Percentiles rank a stretch among this genome's conserved stretches.
These are phyloP conservation scores for Myiagra hebetior DNA, from an alignment of 2,113 vertebrate genomes.

Conservation along the genomic window DNA sequence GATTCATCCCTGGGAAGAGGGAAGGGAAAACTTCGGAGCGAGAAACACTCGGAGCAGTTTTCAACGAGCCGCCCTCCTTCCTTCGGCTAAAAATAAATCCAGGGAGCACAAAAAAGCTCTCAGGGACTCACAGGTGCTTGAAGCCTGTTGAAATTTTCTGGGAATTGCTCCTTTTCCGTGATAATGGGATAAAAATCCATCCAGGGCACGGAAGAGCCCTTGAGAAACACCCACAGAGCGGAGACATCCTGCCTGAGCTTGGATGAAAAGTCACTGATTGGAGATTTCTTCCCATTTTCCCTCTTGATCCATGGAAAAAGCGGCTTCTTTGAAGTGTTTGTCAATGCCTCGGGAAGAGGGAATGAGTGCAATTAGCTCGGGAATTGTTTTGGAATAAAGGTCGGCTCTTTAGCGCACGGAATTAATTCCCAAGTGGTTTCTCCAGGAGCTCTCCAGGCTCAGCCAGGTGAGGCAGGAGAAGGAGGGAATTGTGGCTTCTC, in stretches of 20 bases:
- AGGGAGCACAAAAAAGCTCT: background rate
- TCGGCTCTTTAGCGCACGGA: background rate
- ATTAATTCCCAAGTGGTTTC: background rate
- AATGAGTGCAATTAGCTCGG: background rate
- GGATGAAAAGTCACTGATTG: background rate
- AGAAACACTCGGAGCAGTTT: accelerated
- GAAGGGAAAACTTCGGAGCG: accelerated
- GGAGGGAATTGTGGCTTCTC: background rate
- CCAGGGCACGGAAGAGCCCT: background rate
- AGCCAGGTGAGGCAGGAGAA: background rate
- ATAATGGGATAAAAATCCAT: background rate
- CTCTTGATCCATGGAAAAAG: background rate
- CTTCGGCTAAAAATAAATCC: background rate
- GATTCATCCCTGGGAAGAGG: accelerated
- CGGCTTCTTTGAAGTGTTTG: background rate
- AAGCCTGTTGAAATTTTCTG: background rate
- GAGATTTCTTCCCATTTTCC: background rate
- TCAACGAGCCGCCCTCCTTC: background rate
- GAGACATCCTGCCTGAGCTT: background rate
- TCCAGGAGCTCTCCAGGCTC: background rate
- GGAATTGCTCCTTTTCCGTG: background rate
- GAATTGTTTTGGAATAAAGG: background rate
- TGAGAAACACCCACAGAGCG: background rate
- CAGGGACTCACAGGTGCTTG: background rate
- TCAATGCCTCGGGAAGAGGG: background rate